Percentiles rank a stretch among this genome's conserved stretches.
Conservation (phyloP, 2,113 vertebrate species). For the Ceratotherium simum region DNA sequence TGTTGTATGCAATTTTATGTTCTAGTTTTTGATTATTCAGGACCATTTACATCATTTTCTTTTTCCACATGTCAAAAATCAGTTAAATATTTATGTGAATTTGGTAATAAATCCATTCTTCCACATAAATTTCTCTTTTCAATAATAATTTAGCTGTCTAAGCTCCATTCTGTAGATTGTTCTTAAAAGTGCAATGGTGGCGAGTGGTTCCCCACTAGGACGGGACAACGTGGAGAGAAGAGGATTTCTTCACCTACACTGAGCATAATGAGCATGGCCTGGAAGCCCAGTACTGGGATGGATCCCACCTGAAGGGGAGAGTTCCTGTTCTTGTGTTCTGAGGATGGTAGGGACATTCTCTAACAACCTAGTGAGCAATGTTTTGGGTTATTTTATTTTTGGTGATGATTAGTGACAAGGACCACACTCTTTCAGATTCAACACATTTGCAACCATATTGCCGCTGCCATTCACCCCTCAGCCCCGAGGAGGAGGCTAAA, state of each 20-base stretch:
- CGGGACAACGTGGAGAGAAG: background rate
- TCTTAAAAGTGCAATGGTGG: background rate
- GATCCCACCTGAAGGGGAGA: background rate
- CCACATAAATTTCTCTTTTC: background rate
- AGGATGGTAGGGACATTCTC: background rate
- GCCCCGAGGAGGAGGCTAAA: background rate
- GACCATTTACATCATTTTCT: conserved; percentile 6
- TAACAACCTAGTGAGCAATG: background rate
- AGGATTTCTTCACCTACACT: background rate
- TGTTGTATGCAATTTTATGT: background rate
- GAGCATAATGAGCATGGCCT: background rate
- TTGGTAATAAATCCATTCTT: background rate
- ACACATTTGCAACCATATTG: rapidly evolving
- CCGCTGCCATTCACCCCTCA: background rate
- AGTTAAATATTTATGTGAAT: conserved; percentile 53
- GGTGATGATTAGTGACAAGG: background rate
- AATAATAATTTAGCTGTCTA: background rate
- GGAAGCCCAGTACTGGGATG: background rate
- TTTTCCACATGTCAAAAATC: conserved; percentile 43
- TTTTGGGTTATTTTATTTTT: background rate
- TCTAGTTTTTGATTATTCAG: conserved; percentile 40
- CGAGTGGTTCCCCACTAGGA: too few species aligned
- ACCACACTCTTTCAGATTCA: background rate
- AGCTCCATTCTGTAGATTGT: background rate
- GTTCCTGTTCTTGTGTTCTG: background rate